These are phyloP conservation scores for Beaufortia kweichowensis DNA, from an alignment of 2,113 vertebrate genomes.

Conservation along the genomic window DNA sequence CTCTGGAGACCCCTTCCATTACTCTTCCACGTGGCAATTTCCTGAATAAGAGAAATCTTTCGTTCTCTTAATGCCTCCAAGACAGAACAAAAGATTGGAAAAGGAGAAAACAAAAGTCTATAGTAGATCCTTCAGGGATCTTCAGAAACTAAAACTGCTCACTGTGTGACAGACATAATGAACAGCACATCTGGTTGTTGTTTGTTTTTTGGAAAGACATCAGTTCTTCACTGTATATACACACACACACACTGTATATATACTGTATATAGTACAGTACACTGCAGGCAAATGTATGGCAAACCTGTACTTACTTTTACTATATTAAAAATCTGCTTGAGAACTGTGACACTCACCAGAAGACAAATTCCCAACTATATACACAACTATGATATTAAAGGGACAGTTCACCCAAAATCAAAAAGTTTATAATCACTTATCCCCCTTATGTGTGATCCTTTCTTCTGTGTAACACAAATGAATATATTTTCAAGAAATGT, in stretches of 20 bases:
- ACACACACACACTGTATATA: too few species aligned
- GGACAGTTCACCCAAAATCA: too few species aligned
- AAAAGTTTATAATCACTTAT: too few species aligned
- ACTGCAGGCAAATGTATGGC: neutral
- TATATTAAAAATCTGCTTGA: too few species aligned
- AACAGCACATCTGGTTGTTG: conserved; percentile 48
- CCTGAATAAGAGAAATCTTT: conserved; percentile 50
- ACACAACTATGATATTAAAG: too few species aligned
- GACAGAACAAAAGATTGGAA: conserved; percentile 51
- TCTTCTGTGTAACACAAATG: too few species aligned
- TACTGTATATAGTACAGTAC: neutral
- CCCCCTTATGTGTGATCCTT: too few species aligned
- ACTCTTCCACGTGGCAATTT: conserved; percentile 56
- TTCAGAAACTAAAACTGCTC: conserved; percentile 13
- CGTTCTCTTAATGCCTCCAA: conserved; percentile 28
- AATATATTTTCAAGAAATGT: too few species aligned
- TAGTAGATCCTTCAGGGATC: conserved; percentile 30
- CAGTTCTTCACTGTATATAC: neutral
- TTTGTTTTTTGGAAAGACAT: conserved; percentile 23
- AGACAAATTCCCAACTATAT: too few species aligned
- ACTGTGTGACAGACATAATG: conserved; percentile 37
- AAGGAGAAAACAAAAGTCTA: conserved; percentile 15
- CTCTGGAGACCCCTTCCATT: conserved; percentile 32
- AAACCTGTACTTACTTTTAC: neutral
- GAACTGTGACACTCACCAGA: too few species aligned